Percentiles rank a stretch among this genome's conserved stretches.
These are phyloP conservation scores for Drosophila fuyamai DNA, from an alignment of 1,140 invertebrate species.

Conservation along the genomic window DNA sequence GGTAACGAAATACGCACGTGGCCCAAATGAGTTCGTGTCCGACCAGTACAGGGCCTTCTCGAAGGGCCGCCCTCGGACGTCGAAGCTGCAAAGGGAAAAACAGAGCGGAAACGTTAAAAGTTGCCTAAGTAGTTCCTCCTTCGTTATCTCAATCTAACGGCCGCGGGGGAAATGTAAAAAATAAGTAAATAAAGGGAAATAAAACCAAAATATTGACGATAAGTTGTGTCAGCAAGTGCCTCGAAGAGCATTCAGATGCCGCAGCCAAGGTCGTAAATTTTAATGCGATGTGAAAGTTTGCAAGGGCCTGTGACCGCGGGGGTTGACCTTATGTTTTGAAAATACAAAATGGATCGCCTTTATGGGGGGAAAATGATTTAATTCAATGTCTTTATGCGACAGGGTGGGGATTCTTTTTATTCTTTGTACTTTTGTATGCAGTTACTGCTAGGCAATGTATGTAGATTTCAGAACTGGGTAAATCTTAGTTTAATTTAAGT, in stretches of 20 bases:
- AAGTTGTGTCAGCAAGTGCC: constrained; percentile 64
- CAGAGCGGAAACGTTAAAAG: constrained; percentile 48
- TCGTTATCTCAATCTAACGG: constrained; percentile 29
- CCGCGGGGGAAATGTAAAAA: constrained; percentile 44
- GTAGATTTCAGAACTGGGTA: no score
- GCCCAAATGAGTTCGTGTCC: constrained; percentile 90
- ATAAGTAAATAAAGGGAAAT: constrained; percentile 28
- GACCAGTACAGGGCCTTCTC: constrained; percentile 92
- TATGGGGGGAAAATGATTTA: constrained; percentile 62
- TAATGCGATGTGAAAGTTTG: constrained; percentile 48
- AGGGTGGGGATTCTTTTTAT: background rate
- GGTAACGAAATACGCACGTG: constrained; percentile 92
- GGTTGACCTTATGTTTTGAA: constrained; percentile 26
- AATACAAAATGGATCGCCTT: constrained; percentile 33
- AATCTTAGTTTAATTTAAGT: no score
- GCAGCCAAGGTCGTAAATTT: constrained; percentile 66
- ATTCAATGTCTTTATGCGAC: constrained; percentile 46
- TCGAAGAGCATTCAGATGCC: constrained; percentile 42
- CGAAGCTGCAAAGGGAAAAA: constrained; percentile 89
- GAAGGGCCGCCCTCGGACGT: constrained; percentile 91
- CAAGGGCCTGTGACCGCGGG: constrained; percentile 1
- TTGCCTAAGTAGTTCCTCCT: constrained; percentile 51
- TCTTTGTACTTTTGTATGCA: background rate
- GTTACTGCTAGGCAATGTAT: background rate
- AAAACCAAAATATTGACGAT: constrained; percentile 64